Conservation (phyloP, 1,140 invertebrate species). For the Atopsyche davidsoni region DNA sequence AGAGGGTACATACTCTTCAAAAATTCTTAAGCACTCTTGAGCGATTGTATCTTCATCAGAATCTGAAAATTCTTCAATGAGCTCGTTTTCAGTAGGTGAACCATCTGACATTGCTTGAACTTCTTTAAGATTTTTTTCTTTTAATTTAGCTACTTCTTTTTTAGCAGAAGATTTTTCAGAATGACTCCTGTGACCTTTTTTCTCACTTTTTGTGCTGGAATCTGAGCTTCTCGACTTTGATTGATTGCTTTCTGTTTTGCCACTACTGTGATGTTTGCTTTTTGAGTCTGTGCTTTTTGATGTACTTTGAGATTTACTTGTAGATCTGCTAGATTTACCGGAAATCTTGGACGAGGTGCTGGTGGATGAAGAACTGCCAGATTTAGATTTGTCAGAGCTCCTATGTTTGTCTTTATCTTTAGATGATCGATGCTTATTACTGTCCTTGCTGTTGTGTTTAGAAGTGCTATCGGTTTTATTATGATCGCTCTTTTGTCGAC, state of each 20-base stretch:
- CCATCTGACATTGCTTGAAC: neutral
- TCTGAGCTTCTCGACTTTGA: neutral
- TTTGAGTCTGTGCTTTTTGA: neutral
- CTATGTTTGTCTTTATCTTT: neutral
- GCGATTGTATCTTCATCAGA: constrained; percentile 45
- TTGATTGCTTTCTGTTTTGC: neutral
- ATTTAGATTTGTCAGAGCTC: neutral
- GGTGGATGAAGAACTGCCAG: neutral
- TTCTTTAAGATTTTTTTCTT: neutral
- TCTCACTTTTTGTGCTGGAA: constrained; percentile 1
- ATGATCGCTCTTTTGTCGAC: too few species aligned
- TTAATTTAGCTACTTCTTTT: neutral
- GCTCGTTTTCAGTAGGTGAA: constrained; percentile 33
- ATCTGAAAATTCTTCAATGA: constrained; percentile 36
- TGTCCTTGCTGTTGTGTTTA: too few species aligned
- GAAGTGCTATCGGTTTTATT: too few species aligned
- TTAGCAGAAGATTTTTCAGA: neutral
- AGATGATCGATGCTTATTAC: too few species aligned
- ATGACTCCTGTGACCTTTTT: neutral
- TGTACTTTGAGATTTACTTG: neutral
- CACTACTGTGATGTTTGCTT: neutral
- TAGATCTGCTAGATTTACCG: neutral
- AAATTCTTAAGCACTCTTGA: constrained; percentile 46
- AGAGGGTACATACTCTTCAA: constrained; percentile 47
- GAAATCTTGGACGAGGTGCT: too few species aligned